phyloP scores from a whole-genome alignment of 2,888 invertebrate species.

The Eurytoma adleriae region DNA sequence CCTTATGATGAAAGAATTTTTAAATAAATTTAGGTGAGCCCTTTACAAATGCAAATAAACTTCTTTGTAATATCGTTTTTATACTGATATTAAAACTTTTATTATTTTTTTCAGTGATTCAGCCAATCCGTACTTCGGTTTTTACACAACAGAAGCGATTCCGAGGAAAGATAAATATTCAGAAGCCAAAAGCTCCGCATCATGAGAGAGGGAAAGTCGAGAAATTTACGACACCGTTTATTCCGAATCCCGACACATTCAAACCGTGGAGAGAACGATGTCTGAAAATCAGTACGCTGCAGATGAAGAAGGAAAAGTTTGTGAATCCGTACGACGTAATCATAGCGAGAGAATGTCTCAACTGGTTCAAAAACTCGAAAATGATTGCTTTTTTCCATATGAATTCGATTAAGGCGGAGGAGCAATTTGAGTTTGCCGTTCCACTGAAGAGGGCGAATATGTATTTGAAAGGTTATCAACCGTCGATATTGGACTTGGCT shows the following conservation, averaged over 20 bases:
- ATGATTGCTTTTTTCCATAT: constrained; percentile 85
- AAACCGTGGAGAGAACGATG: constrained; percentile 76
- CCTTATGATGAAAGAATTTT: constrained; percentile 38
- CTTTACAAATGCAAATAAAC: constrained; percentile 1
- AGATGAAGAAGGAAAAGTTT: constrained; percentile 55
- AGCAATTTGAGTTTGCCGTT: constrained; percentile 81
- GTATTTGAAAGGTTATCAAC: constrained; percentile 83
- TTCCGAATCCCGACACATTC: constrained; percentile 75
- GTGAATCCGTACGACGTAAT: constrained; percentile 84
- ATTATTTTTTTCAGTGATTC: constrained; percentile 65
- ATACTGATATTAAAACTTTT: not conserved
- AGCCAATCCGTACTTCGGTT: constrained; percentile 66
- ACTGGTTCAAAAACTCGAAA: constrained; percentile 84
- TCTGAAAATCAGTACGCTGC: constrained; percentile 63
- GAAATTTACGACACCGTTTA: constrained; percentile 82
- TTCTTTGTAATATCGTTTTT: not conserved
- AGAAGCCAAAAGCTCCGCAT: constrained; percentile 84
- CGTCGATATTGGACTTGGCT: constrained; percentile 82
- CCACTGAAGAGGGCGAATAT: constrained; percentile 82
- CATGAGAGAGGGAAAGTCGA: constrained; percentile 83
- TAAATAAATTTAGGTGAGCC: constrained; percentile 51
- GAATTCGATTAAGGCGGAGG: constrained; percentile 83
- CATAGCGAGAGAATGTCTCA: constrained; percentile 83
- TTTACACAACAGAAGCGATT: constrained; percentile 80
- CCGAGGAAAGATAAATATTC: constrained; percentile 87